phyloP scores from a whole-genome alignment of 1,140 invertebrate species.

The Callitettix versicolor region DNA sequence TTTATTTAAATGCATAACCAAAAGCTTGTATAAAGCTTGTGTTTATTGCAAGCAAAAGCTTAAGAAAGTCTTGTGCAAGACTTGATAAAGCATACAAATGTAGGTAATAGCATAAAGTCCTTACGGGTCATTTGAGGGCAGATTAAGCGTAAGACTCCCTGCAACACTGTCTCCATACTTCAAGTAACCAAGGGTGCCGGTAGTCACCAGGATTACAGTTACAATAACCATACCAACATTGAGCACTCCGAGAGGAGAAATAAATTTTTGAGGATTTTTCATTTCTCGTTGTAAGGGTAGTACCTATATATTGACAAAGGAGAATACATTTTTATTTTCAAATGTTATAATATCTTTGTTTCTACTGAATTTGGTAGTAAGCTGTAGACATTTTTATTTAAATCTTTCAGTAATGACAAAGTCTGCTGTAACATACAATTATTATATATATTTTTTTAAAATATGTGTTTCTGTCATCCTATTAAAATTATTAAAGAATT shows the following conservation, averaged over 20 bases:
- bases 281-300: constrained; percentile 66
- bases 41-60: constrained; percentile 47
- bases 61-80: constrained; percentile 62
- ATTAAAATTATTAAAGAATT: no score
- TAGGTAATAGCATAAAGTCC: not conserved
- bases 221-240: constrained; percentile 81
- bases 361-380: not conserved
- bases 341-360: not conserved
- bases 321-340: not conserved
- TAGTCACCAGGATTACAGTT: constrained; percentile 70
- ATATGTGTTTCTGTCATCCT: no score
- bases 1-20: not conserved
- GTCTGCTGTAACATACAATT: no score
- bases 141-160: constrained; percentile 65
- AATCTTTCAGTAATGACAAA: no score
- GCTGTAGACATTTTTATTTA: not conserved
- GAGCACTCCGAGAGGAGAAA: constrained; percentile 70
- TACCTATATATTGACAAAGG: constrained; percentile 41
- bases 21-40: constrained; percentile 21
- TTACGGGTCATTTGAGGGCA: constrained; percentile 51
- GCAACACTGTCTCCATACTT: constrained; percentile 55
- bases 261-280: constrained; percentile 69
- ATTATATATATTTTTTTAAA: no score
- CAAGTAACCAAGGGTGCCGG: constrained; percentile 81
- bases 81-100: no score